Percentiles rank a stretch among this genome's conserved stretches.
phyloP scores from a whole-genome alignment of 2,888 invertebrate species.

The Masnerella sp. region DNA sequence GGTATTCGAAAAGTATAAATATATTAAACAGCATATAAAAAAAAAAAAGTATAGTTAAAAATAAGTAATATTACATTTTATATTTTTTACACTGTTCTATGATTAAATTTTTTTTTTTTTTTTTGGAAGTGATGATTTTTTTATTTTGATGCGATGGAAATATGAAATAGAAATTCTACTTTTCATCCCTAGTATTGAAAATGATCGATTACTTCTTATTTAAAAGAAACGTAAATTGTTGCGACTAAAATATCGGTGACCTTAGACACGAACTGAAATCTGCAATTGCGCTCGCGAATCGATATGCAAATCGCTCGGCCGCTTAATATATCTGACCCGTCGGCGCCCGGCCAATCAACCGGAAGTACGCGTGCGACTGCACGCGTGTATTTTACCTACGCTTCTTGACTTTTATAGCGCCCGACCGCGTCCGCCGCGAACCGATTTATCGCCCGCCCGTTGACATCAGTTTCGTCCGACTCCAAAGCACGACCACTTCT shows the following conservation, averaged over 20 bases:
- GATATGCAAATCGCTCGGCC: constrained; percentile 64
- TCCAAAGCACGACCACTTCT: constrained; percentile 32
- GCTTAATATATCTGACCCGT: constrained; percentile 47
- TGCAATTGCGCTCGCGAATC: constrained; percentile 55
- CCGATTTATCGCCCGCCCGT: constrained; percentile 50
- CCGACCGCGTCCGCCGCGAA: constrained; percentile 31
- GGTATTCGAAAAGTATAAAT: too few relatives aligned
- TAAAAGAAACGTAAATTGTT: too few relatives aligned
- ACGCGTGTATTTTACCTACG: constrained; percentile 56
- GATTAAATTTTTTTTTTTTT: too few relatives aligned
- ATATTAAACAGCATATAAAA: too few relatives aligned
- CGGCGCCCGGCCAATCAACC: constrained; percentile 39
- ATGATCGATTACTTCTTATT: too few relatives aligned
- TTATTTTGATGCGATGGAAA: too few relatives aligned
- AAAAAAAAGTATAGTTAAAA: too few relatives aligned
- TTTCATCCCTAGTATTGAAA: too few relatives aligned
- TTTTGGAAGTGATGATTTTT: too few relatives aligned
- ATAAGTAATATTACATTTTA: too few relatives aligned
- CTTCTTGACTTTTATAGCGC: constrained; percentile 58
- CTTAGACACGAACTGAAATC: constrained; percentile 37
- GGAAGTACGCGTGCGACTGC: constrained; percentile 53
- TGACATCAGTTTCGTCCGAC: constrained; percentile 53
- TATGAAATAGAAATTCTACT: too few relatives aligned
- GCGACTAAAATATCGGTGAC: constrained; percentile 42
- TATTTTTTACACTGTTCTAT: too few relatives aligned